Percentiles rank a stretch among this genome's conserved stretches.
These are phyloP conservation scores for Nothobranchius kuhntae DNA, from an alignment of 2,113 vertebrate genomes.

Conservation along the genomic window DNA sequence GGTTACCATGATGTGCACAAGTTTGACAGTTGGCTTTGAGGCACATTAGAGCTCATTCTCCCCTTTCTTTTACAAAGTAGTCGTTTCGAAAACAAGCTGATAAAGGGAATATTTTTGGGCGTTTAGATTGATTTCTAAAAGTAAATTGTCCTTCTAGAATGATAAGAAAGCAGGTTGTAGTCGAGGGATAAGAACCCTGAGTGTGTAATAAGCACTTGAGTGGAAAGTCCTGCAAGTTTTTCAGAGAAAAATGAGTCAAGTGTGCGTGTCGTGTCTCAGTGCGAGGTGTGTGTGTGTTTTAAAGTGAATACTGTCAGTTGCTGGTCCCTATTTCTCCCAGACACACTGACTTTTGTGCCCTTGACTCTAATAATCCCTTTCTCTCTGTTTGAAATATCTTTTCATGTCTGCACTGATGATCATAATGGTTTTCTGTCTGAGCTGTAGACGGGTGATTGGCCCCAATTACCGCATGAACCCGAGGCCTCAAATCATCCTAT, in stretches of 20 bases:
- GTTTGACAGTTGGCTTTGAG: constrained; percentile 66
- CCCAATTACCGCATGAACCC: constrained; percentile 74
- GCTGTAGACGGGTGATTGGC: constrained; percentile 70
- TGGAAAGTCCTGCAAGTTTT: not conserved
- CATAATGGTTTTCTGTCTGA: constrained; percentile 73
- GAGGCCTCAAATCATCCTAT: constrained; percentile 70
- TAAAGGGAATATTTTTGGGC: too few relatives aligned
- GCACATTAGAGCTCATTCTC: constrained; percentile 7
- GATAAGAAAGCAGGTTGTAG: too few relatives aligned
- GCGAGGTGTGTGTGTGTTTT: constrained; percentile 26
- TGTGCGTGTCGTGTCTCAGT: constrained; percentile 43
- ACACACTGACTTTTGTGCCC: constrained; percentile 67
- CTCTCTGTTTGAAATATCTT: constrained; percentile 69
- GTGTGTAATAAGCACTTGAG: not conserved
- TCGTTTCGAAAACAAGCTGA: not conserved
- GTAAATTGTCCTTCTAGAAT: too few relatives aligned
- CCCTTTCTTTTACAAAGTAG: not conserved
- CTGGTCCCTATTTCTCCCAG: constrained; percentile 48
- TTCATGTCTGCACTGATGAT: constrained; percentile 69
- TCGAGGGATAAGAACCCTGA: not conserved
- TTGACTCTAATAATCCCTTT: constrained; percentile 72
- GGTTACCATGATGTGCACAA: constrained; percentile 59
- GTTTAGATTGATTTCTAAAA: too few relatives aligned
- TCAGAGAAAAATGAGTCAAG: constrained; percentile 14
- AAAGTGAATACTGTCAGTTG: constrained; percentile 58